phyloP scores from a whole-genome alignment of 2,888 invertebrate genomes.

The Saturnia pavonia region DNA sequence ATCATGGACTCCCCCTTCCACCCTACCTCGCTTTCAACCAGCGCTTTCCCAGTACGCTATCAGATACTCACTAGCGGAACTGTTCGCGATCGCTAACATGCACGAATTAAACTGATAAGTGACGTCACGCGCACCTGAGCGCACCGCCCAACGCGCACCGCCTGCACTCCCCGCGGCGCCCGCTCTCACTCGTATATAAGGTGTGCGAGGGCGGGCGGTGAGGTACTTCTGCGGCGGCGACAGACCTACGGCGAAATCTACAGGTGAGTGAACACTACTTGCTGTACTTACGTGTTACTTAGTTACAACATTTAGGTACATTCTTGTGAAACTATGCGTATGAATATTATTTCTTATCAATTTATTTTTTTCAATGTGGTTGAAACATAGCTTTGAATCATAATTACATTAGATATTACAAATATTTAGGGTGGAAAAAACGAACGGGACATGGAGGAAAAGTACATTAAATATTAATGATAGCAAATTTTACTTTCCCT shows the following conservation, averaged over 20 bases:
- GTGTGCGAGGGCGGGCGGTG: constrained; percentile 9
- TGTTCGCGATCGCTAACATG: not conserved
- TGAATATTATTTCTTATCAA: too few species aligned
- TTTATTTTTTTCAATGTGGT: not conserved
- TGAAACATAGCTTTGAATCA: not conserved
- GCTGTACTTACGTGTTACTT: not conserved
- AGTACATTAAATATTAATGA: too few species aligned
- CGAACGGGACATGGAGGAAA: too few species aligned
- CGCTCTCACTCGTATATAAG: not conserved
- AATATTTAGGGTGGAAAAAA: too few species aligned
- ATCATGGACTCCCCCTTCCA: too few species aligned
- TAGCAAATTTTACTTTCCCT: not conserved
- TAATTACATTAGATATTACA: too few species aligned
- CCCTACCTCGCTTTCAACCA: not conserved
- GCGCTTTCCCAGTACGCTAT: not conserved
- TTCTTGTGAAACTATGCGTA: too few species aligned
- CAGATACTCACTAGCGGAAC: not conserved
- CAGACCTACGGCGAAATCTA: not conserved
- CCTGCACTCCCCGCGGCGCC: not conserved
- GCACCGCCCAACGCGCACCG: not conserved
- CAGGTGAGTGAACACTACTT: constrained; percentile 4
- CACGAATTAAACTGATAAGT: constrained; percentile 8
- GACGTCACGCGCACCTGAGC: constrained; percentile 7
- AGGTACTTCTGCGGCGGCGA: constrained; percentile 7
- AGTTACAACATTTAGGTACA: not conserved